Conservation (phyloP, 2,888 invertebrate species). For the Tanypteryx hageni region DNA sequence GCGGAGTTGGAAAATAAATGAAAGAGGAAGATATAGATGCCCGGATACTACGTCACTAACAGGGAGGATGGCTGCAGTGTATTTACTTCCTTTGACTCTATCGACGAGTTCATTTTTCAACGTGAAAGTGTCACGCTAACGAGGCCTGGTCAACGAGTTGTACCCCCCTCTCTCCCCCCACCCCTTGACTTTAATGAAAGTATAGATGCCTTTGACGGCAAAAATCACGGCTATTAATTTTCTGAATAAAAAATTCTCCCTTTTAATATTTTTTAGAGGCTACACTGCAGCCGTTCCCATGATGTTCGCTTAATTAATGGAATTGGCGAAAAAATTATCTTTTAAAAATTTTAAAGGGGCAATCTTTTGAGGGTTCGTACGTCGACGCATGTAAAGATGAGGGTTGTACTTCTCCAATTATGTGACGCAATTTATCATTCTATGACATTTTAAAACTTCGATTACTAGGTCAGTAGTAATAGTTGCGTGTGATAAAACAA, state of each 20-base stretch:
- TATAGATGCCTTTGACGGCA: background rate
- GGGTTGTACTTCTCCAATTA: background rate
- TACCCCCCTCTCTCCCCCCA: background rate
- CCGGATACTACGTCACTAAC: background rate
- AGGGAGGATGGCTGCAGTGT: background rate
- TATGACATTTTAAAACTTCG: background rate
- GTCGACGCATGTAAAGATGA: background rate
- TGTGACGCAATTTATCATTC: no score
- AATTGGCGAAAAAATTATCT: background rate
- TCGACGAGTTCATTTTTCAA: constrained; percentile 6
- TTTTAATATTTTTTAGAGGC: background rate
- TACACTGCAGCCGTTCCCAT: background rate
- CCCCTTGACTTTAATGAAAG: background rate
- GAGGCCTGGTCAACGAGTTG: background rate
- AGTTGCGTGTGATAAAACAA: no score
- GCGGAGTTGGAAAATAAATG: background rate
- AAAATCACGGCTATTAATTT: background rate
- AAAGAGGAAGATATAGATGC: background rate
- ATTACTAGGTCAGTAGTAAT: background rate
- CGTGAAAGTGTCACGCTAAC: background rate
- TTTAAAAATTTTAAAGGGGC: background rate
- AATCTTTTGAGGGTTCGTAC: background rate
- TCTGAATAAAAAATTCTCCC: background rate
- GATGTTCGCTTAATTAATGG: background rate
- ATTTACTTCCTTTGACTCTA: background rate